Percentiles rank a stretch among this genome's conserved stretches.
phyloP scores from a whole-genome alignment of 1,140 invertebrate genomes.

The honey bee (Apis mellifera) region Amel_HAv3.1 CM009932.2:2858001-2858500 shows the following conservation, averaged over 20 bases:
- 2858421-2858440: constrained; percentile 83
- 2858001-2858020: constrained; percentile 79
- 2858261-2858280: neutral
- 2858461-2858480: constrained; percentile 84
- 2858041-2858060: constrained; percentile 54
- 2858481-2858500: neutral
- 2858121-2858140: constrained; percentile 86
- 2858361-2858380: constrained; percentile 87
- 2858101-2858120: constrained; percentile 88
- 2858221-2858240: neutral
- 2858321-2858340: constrained; percentile 86
- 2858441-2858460: constrained; percentile 82
- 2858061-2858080: constrained; percentile 79
- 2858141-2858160: constrained; percentile 85
- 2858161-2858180: constrained; percentile 85
- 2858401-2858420: constrained; percentile 86
- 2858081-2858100: constrained; percentile 90
- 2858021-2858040: constrained; percentile 59
- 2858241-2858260: neutral
- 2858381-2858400: constrained; percentile 88
- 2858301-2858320: constrained; percentile 82
- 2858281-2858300: constrained; percentile 67
- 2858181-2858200: constrained; percentile 66
- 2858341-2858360: constrained; percentile 88
- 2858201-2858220: neutral